Conservation (phyloP, 2,113 vertebrate species). For the Malurus elegans region DNA sequence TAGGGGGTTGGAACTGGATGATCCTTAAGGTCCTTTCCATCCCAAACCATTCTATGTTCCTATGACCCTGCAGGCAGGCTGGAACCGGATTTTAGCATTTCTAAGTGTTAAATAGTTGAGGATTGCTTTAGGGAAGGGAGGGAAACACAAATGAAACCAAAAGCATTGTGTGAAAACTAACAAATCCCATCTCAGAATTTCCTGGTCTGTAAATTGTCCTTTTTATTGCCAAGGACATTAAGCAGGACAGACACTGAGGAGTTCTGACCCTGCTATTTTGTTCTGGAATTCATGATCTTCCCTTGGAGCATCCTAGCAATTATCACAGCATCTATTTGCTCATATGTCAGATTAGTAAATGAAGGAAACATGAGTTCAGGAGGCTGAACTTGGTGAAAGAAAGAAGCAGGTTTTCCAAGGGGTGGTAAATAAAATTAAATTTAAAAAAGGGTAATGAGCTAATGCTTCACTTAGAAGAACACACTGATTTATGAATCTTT, state of each 20-base stretch:
- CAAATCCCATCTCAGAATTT: not conserved
- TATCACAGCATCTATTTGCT: not conserved
- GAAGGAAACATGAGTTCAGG: not conserved
- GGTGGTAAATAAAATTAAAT: not conserved
- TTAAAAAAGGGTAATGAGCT: accelerated
- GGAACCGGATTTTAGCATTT: not conserved
- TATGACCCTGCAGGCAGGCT: not conserved
- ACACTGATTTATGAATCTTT: not conserved
- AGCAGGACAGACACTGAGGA: not conserved
- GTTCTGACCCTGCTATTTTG: not conserved
- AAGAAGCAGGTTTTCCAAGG: not conserved
- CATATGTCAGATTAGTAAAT: not conserved
- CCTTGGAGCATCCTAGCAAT: not conserved
- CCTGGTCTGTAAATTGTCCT: not conserved
- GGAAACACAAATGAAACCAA: not conserved
- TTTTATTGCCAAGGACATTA: not conserved
- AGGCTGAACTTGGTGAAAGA: not conserved
- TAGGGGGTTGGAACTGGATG: accelerated
- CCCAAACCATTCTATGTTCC: not conserved
- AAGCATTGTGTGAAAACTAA: not conserved
- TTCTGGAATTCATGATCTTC: not conserved
- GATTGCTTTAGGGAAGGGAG: not conserved
- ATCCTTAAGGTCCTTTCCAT: not conserved
- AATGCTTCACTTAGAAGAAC: not conserved
- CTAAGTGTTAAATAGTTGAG: not conserved